Evolutionary conservation across 2,888 invertebrate species (phyloP), one percentile per base, ranked within the genome.

Genomic region (Drosophila lutescens): DNA sequence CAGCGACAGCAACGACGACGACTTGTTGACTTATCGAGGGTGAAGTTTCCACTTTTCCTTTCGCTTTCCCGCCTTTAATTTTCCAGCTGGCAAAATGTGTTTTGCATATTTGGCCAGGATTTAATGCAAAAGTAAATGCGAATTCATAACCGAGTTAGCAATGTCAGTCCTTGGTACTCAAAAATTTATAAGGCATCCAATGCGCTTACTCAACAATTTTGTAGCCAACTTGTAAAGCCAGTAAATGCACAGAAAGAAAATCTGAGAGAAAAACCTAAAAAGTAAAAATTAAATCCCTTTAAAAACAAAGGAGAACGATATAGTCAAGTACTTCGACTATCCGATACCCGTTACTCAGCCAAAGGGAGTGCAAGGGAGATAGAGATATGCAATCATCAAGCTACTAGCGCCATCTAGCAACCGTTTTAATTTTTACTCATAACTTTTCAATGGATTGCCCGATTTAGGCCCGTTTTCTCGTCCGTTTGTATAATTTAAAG

Each of bases 41-140:
- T 36, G 41, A 60, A 60, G 50, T 46, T 63, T 50, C 34, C 63
- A 62, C 30, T 63, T 32, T 47, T 60, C 44, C 15, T 44, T 67
- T 41, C 68, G 53, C 46, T 40, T 63, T 51, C 36, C 63, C 62
- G 62, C 63, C 63, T 63, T 63, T 49, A 50, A 63, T 43, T 47
- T 62, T 63, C 38, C 50, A 51, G 43, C n/a, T 46, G 15, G 34
- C 41, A 61, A 72, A 72, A 75, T 83, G 58, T 75, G 63, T 69
- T 79, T 65, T 34, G 68, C 77, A 79, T 74, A 71, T 79, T 85
- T 73, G 20, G 57, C 30, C 65, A 59, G 76, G 69, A 47, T 56
- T 70, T 62, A 62, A 55, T 55, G 70, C 70, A 56, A 34, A 55
- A 51, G 61, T 60, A 61, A 69, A 60, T 71, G 47, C 47, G 30